Evolutionary conservation across 2,797 vertebrate genomes (phyloP).

Genomic region (Betta splendens): DNA sequence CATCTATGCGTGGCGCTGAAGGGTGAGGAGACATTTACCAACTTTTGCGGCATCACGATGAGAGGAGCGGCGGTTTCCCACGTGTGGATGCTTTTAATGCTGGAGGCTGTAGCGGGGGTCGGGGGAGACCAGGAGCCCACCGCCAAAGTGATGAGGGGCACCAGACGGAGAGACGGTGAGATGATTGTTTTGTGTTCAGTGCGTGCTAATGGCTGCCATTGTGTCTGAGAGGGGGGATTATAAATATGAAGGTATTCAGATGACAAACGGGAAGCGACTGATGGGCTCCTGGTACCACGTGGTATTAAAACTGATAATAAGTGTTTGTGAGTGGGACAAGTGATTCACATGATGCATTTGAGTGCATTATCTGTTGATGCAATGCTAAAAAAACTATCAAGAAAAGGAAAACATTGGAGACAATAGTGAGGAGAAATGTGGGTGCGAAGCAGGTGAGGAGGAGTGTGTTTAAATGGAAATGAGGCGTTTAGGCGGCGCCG

Average conservation of each 20-base stretch:
- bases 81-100: slow-evolving; percentile 59
- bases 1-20: background rate
- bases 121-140: slow-evolving; percentile 60
- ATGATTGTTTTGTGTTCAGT: background rate
- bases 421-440: background rate
- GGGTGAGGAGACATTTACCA: background rate
- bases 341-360: background rate
- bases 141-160: slow-evolving; percentile 67
- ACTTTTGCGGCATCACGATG: slow-evolving; percentile 40
- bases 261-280: background rate
- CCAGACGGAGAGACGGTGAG: slow-evolving; percentile 77
- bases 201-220: background rate
- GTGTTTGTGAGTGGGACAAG: background rate
- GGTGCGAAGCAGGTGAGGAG: too few species aligned
- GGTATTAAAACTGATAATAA: background rate
- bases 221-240: background rate
- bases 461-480: background rate
- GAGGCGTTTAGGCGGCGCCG: background rate
- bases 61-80: slow-evolving; percentile 41
- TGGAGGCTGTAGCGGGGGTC: slow-evolving; percentile 32
- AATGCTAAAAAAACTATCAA: too few species aligned
- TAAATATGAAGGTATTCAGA: background rate
- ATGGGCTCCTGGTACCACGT: background rate
- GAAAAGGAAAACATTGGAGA: too few species aligned
- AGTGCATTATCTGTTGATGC: slow-evolving; percentile 10